Percentiles rank a stretch among this genome's conserved stretches.
phyloP scores from a whole-genome alignment of 2,797 vertebrate species.

The Phalloptychus januarius region DNA sequence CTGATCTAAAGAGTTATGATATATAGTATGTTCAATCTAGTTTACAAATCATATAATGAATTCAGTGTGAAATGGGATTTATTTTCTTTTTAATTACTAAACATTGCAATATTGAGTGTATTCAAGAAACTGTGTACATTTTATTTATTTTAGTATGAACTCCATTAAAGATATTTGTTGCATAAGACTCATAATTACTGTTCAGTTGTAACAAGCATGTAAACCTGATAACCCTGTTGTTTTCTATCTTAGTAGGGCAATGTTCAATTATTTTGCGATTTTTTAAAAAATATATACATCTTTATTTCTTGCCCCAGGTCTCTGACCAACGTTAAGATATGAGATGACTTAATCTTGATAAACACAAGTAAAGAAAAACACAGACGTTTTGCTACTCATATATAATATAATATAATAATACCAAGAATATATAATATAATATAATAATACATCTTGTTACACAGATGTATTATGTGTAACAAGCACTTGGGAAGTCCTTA shows the following conservation, averaged over 20 bases:
- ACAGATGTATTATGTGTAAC: conserved; percentile 28
- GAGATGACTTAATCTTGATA: background rate
- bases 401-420: no score
- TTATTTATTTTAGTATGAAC: background rate
- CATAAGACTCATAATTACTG: background rate
- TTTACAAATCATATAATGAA: conserved; percentile 29
- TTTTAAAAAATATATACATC: background rate
- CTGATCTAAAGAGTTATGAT: conserved; percentile 16
- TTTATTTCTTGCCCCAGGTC: background rate
- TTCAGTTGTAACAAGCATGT: background rate
- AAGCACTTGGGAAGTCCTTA: conserved; percentile 23
- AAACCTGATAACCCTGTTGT: background rate
- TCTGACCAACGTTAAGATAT: background rate
- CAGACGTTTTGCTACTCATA: background rate
- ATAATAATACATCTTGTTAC: no score
- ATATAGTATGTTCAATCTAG: conserved; percentile 25
- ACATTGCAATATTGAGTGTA: conserved; percentile 23
- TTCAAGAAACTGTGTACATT: conserved; percentile 3
- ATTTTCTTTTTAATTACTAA: conserved; percentile 35
- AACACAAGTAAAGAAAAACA: background rate
- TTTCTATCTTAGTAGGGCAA: background rate
- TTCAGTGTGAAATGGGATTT: conserved; percentile 51
- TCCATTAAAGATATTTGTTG: background rate
- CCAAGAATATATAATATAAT: no score
- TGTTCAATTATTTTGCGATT: background rate